phyloP scores from a whole-genome alignment of 2,888 invertebrate genomes.

The Drosophila kuntzei region DNA sequence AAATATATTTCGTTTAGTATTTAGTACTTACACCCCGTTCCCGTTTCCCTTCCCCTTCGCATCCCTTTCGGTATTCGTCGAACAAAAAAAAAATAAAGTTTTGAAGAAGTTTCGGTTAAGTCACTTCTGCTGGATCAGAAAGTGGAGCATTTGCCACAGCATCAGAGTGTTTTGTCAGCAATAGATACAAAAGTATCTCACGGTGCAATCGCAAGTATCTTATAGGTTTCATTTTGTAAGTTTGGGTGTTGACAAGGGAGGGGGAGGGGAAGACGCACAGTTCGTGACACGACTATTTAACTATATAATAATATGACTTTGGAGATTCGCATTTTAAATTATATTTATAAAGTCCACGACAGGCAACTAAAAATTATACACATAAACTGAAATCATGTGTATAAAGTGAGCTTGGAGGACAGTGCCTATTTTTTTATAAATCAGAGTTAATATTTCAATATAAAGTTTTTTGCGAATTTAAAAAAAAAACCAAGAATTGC shows the following conservation, averaged over 20 bases:
- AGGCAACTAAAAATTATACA: not conserved
- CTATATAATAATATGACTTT: not conserved
- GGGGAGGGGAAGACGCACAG: not conserved
- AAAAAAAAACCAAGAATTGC: no score
- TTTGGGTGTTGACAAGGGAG: not conserved
- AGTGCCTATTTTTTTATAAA: no score
- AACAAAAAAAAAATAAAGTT: constrained; percentile 7
- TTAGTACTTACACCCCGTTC: constrained; percentile 25
- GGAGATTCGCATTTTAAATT: not conserved
- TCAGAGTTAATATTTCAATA: no score
- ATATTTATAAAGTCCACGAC: not conserved
- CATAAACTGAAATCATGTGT: not conserved
- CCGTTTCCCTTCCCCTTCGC: no score
- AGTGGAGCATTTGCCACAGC: constrained; percentile 12
- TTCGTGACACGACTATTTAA: constrained; percentile 12
- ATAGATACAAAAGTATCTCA: constrained; percentile 18
- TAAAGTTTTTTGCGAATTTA: no score
- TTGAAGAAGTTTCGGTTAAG: constrained; percentile 41
- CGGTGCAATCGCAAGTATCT: not conserved
- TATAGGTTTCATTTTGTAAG: constrained; percentile 7
- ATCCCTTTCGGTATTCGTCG: not conserved
- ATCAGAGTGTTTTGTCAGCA: not conserved
- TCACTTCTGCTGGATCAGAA: constrained; percentile 36
- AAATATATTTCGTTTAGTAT: constrained; percentile 58
- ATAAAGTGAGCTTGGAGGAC: no score